Percentiles rank a stretch among this genome's conserved stretches.
Evolutionary conservation across 1,140 invertebrate genomes (phyloP).

Genomic region (Caenorhabditis tropicalis): DNA sequence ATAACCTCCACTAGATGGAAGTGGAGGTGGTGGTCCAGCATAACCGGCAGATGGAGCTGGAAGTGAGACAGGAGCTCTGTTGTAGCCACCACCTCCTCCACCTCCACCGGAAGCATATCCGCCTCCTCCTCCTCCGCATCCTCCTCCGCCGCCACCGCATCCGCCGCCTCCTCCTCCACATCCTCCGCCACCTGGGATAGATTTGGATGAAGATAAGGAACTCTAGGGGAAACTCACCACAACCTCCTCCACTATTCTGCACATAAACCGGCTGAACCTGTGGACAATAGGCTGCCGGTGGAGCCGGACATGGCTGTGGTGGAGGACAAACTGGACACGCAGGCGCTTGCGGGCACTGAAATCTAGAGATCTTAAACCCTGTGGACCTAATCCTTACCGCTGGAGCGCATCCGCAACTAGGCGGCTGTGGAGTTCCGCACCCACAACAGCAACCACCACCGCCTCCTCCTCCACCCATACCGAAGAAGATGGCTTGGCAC

Average conservation of each 20-base stretch:
- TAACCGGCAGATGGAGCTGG: background rate
- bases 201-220: background rate
- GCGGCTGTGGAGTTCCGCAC: conserved; percentile 49
- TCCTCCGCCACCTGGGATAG: background rate
- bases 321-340: conserved; percentile 47
- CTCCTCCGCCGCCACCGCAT: background rate
- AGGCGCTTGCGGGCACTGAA: conserved; percentile 47
- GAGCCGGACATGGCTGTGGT: conserved; percentile 48
- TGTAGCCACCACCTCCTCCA: background rate
- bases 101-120: background rate
- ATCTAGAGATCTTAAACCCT: background rate
- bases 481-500: background rate
- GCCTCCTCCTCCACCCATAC: conserved; percentile 34
- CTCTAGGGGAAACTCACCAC: conserved; percentile 13
- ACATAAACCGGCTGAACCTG: conserved; percentile 53
- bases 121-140: background rate
- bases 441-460: conserved; percentile 53
- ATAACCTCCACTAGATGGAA: background rate
- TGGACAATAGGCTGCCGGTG: conserved; percentile 47
- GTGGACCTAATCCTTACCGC: background rate
- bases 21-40: background rate
- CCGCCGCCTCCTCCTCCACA: background rate
- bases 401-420: conserved; percentile 50
- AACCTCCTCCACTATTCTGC: conserved; percentile 11
- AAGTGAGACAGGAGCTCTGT: background rate